Evolutionary conservation across 2,797 vertebrate genomes (phyloP).

Genomic region (Eremophila alpestris): DNA sequence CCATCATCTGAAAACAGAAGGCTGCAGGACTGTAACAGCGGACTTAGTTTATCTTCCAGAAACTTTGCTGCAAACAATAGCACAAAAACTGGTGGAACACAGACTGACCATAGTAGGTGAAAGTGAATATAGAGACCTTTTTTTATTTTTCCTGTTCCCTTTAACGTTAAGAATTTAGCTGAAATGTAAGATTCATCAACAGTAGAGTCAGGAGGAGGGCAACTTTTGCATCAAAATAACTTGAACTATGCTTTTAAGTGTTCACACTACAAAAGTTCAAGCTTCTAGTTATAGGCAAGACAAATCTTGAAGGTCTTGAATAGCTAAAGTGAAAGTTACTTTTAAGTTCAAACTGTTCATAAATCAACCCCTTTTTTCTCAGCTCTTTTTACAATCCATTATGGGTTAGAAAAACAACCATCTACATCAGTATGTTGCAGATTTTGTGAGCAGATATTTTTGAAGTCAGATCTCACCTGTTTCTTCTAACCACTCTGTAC

Average conservation of each 20-base stretch:
- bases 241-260: neutral
- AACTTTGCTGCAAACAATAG: neutral
- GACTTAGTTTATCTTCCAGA: neutral
- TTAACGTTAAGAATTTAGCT: neutral
- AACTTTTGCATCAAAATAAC: conserved; percentile 17
- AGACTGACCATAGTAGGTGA: neutral
- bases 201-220: neutral
- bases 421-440: neutral
- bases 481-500: neutral
- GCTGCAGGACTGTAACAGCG: neutral
- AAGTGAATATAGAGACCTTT: neutral
- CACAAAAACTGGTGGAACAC: neutral
- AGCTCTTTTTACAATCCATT: neutral
- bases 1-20: neutral
- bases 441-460: neutral
- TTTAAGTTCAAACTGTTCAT: neutral
- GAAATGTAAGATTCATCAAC: neutral
- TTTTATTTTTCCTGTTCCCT: neutral
- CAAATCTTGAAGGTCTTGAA: neutral
- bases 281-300: neutral
- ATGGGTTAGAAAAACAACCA: neutral
- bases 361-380: neutral
- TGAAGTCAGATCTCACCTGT: neutral
- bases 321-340: neutral
- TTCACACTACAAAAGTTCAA: neutral